Evolutionary conservation across 2,113 vertebrate species (phyloP).

Genomic region (Pangasianodon gigas): DNA sequence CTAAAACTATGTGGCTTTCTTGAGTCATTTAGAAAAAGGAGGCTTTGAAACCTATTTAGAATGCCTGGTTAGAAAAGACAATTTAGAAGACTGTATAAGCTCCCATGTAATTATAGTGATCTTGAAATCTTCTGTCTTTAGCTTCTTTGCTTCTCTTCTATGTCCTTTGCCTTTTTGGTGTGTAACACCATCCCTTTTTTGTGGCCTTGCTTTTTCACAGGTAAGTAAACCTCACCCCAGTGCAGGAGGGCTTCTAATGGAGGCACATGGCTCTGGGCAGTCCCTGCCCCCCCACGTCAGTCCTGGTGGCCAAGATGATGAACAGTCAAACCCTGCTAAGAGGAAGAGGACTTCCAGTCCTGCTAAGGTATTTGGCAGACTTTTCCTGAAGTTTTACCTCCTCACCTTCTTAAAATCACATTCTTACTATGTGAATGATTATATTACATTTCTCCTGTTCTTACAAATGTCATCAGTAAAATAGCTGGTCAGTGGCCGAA

Average conservation of each 20-base stretch:
- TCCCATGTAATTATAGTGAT: too few species aligned
- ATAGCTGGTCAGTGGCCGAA: not conserved
- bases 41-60: too few species aligned
- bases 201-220: slow-evolving; percentile 64
- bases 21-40: not conserved
- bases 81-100: not conserved
- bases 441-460: not conserved
- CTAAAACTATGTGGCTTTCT: not conserved
- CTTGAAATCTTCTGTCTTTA: not conserved
- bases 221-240: slow-evolving; percentile 93
- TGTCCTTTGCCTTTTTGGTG: not conserved
- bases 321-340: slow-evolving; percentile 94
- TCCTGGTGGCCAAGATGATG: slow-evolving; percentile 86
- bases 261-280: slow-evolving; percentile 86
- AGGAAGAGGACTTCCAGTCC: slow-evolving; percentile 96
- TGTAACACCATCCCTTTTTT: not conserved
- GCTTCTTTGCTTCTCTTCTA: not conserved
- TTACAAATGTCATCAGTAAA: not conserved
- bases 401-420: not conserved
- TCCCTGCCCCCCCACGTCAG: slow-evolving; percentile 84
- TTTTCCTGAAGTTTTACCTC: not conserved
- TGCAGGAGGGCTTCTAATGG: slow-evolving; percentile 49
- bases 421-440: not conserved
- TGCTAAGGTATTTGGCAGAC: slow-evolving; percentile 80
- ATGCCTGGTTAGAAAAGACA: not conserved